A percentile compares a stretch with the other conserved stretches of the same genome.
Conservation (phyloP, 2,113 vertebrate species). For the Stegastes partitus region DNA sequence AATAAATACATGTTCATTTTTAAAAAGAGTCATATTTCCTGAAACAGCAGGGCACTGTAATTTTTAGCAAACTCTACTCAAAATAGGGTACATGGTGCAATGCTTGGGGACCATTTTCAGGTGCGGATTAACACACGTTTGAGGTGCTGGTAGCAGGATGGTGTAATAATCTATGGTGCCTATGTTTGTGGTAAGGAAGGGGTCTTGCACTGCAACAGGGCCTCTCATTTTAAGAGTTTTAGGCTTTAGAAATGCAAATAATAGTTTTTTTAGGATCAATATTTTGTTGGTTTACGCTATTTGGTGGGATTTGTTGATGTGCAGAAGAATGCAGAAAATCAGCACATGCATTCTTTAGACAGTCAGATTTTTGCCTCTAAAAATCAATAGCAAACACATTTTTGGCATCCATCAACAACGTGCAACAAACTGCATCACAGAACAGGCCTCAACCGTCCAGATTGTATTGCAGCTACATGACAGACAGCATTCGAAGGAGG, state of each 20-base stretch:
- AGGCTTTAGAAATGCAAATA: no score
- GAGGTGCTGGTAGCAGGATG: background rate
- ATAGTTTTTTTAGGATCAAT: no score
- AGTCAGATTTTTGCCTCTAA: no score
- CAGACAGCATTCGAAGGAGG: background rate
- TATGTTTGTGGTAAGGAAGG: background rate
- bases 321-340: background rate
- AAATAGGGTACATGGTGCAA: background rate
- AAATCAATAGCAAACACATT: no score
- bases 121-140: background rate
- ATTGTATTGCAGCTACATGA: conserved; percentile 4
- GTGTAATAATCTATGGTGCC: background rate
- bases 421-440: background rate
- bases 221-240: no score
- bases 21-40: background rate
- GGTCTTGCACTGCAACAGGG: background rate
- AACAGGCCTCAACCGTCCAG: background rate
- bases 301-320: background rate
- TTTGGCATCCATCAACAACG: no score
- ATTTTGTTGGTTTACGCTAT: no score
- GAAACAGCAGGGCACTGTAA: background rate
- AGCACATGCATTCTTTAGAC: background rate
- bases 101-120: background rate
- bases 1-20: background rate
- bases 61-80: background rate